phyloP scores from a whole-genome alignment of 2,113 vertebrate species.

The Ptilorrhoa leucosticta region DNA sequence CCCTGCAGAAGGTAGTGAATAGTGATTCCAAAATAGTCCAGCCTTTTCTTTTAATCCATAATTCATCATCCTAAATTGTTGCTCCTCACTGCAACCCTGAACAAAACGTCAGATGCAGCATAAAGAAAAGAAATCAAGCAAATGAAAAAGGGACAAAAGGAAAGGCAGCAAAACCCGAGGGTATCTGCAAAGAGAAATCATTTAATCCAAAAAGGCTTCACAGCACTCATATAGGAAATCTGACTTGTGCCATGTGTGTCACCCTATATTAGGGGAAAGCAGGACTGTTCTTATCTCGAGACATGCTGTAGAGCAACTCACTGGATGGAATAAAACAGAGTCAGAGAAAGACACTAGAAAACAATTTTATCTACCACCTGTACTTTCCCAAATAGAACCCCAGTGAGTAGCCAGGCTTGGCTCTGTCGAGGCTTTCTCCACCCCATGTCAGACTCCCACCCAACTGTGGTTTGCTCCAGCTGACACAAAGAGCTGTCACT shows the following conservation, averaged over 20 bases:
- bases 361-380: background rate
- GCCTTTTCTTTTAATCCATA: slow-evolving; percentile 49
- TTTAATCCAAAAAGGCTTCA: background rate
- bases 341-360: background rate
- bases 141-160: background rate
- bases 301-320: rapidly evolving
- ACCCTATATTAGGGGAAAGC: background rate
- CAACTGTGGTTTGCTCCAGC: background rate
- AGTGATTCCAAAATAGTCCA: slow-evolving; percentile 9
- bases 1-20: background rate
- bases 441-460: background rate
- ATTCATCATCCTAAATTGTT: slow-evolving; percentile 51
- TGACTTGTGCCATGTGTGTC: background rate
- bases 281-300: rapidly evolving
- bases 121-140: slow-evolving; percentile 31
- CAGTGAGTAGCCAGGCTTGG: background rate
- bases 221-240: background rate
- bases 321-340: background rate
- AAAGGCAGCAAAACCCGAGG: background rate
- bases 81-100: slow-evolving; percentile 5
- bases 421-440: background rate
- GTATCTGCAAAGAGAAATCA: background rate
- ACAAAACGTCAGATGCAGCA: slow-evolving; percentile 3
- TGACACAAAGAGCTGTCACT: background rate
- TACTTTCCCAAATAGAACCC: background rate